These are phyloP conservation scores for Antedon bifida DNA, from an alignment of 35 echinoderm and acorn worm species.

Conservation along the genomic window DNA sequence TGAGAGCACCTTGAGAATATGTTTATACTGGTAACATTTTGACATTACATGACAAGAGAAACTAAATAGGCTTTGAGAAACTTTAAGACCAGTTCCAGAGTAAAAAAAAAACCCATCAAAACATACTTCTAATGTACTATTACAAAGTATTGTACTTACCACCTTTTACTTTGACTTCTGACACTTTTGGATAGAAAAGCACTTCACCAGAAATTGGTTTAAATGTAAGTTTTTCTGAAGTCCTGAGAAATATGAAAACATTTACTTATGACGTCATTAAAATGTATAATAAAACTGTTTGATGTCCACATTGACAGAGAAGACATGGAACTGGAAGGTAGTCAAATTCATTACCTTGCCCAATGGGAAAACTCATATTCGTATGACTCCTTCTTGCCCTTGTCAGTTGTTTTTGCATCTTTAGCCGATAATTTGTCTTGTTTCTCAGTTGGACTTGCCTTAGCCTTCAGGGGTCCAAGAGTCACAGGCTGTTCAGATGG, in stretches of 20 bases:
- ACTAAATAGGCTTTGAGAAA: too few relatives aligned
- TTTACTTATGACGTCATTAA: neutral
- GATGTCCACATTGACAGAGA: too few relatives aligned
- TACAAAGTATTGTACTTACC: slow-evolving; percentile 20
- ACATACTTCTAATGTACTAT: too few relatives aligned
- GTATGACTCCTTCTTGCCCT: slow-evolving; percentile 22
- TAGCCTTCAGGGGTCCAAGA: slow-evolving; percentile 29
- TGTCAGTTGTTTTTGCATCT: slow-evolving; percentile 25
- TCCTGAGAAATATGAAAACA: slow-evolving; percentile 23
- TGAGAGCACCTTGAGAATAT: too few relatives aligned
- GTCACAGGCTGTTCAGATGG: slow-evolving; percentile 30
- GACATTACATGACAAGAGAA: too few relatives aligned
- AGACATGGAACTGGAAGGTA: too few relatives aligned
- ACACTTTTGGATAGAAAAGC: slow-evolving; percentile 53
- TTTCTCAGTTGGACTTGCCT: neutral
- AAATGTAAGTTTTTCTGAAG: slow-evolving; percentile 43
- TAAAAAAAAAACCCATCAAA: too few relatives aligned
- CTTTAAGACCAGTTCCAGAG: too few relatives aligned
- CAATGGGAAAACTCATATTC: slow-evolving; percentile 40
- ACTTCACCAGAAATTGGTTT: slow-evolving; percentile 48
- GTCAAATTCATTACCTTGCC: slow-evolving; percentile 33
- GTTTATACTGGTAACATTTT: too few relatives aligned
- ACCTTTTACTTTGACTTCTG: slow-evolving; percentile 27
- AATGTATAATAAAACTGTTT: neutral
- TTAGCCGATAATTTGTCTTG: slow-evolving; percentile 19